A percentile compares a stretch with the other conserved stretches of the same genome.
phyloP scores from a whole-genome alignment of 2,888 invertebrate species.

The Athalia cordata region DNA sequence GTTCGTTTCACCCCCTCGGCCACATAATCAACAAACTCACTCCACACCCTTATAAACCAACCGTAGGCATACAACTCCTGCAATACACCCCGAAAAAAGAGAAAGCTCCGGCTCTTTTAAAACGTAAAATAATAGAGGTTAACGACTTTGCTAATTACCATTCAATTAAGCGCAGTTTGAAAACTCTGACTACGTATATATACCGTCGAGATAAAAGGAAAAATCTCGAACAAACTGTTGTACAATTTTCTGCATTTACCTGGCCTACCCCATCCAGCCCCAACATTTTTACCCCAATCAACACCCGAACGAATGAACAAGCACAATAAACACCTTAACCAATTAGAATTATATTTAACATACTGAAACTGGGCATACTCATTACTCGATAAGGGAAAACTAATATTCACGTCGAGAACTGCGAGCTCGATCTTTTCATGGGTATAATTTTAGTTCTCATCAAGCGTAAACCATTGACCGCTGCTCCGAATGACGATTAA shows the following conservation, averaged over 20 bases:
- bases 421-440: neutral
- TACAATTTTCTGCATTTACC: neutral
- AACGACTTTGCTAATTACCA: constrained; percentile 39
- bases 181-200: constrained; percentile 1
- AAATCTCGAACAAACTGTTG: neutral
- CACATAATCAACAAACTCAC: constrained; percentile 36
- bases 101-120: neutral
- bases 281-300: neutral
- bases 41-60: neutral
- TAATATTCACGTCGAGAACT: too few relatives aligned
- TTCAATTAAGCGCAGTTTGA: constrained; percentile 38
- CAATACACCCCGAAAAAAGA: constrained; percentile 19
- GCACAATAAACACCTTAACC: neutral
- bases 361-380: neutral
- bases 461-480: neutral
- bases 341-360: neutral
- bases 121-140: constrained; percentile 45
- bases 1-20: constrained; percentile 25
- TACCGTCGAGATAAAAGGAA: neutral
- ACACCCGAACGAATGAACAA: neutral
- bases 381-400: neutral
- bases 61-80: constrained; percentile 14
- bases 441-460: neutral
- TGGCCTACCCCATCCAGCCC: too few relatives aligned
- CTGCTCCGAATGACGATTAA: neutral